Evolutionary conservation across 1,140 invertebrate species (phyloP).

Genomic region (Zaprionus davidi): DNA sequence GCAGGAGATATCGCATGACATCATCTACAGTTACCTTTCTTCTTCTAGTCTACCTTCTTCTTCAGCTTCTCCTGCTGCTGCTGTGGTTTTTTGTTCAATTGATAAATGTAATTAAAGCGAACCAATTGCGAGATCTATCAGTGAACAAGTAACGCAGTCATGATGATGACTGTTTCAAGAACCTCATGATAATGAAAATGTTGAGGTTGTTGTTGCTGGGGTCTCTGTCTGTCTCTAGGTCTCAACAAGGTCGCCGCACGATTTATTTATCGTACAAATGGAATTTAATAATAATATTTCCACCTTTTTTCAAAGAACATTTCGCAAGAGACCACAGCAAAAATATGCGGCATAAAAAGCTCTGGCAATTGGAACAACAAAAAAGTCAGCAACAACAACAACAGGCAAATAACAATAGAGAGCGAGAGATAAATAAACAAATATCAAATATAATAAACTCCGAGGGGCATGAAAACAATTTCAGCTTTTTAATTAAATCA

Average conservation of each 20-base stretch:
- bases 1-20: slow-evolving; percentile 11
- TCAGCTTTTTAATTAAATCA: slow-evolving; percentile 77
- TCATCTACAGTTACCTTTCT: neutral
- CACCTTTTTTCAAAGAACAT: slow-evolving; percentile 40
- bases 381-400: slow-evolving; percentile 16
- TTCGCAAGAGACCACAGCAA: slow-evolving; percentile 43
- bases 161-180: neutral
- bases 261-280: neutral
- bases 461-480: slow-evolving; percentile 50
- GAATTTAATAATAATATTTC: slow-evolving; percentile 18
- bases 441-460: slow-evolving; percentile 60
- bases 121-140: neutral
- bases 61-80: neutral
- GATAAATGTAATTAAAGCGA: slow-evolving; percentile 32
- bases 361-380: slow-evolving; percentile 46
- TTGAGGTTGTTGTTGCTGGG: neutral
- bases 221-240: slow-evolving; percentile 14
- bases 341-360: slow-evolving; percentile 52
- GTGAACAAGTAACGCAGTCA: neutral
- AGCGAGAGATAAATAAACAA: slow-evolving; percentile 18
- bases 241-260: slow-evolving; percentile 3
- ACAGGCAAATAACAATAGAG: slow-evolving; percentile 19
- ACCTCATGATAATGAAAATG: neutral
- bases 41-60: neutral
- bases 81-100: neutral